phyloP scores from a whole-genome alignment of 64 coral and sea anemone species.

The Actinia tenebrosa region DNA sequence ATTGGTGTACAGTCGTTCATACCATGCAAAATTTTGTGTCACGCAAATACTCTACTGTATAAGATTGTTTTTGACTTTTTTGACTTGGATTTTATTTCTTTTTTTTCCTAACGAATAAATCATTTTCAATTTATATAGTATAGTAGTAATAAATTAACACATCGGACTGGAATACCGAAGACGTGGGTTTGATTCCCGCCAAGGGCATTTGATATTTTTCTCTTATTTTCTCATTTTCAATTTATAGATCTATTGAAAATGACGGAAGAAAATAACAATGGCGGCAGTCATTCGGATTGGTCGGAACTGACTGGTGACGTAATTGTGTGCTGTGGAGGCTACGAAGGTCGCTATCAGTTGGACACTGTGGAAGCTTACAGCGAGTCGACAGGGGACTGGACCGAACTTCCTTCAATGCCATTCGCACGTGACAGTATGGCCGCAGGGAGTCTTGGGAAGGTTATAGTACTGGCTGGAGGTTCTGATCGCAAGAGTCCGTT shows the following conservation, averaged over 20 bases:
- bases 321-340: slow-evolving; percentile 60
- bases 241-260: not conserved
- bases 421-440: slow-evolving; percentile 59
- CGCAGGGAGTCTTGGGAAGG: slow-evolving; percentile 50
- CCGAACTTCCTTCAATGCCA: slow-evolving; percentile 57
- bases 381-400: slow-evolving; percentile 27
- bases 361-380: slow-evolving; percentile 56
- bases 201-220: too few relatives aligned
- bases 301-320: slow-evolving; percentile 46
- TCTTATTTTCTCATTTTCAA: too few relatives aligned
- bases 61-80: too few relatives aligned
- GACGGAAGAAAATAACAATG: slow-evolving; percentile 27
- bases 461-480: slow-evolving; percentile 54
- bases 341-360: slow-evolving; percentile 41
- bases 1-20: not conserved
- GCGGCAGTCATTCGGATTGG: not conserved
- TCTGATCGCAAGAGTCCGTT: slow-evolving; percentile 47
- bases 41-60: not conserved
- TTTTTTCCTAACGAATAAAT: too few relatives aligned
- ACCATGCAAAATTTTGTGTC: not conserved
- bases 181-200: too few relatives aligned
- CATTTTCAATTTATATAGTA: not conserved
- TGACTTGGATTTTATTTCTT: too few relatives aligned
- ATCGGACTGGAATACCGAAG: too few relatives aligned
- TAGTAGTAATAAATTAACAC: too few relatives aligned